phyloP scores from a whole-genome alignment of 2,113 vertebrate species.

The Castor canadensis region DNA sequence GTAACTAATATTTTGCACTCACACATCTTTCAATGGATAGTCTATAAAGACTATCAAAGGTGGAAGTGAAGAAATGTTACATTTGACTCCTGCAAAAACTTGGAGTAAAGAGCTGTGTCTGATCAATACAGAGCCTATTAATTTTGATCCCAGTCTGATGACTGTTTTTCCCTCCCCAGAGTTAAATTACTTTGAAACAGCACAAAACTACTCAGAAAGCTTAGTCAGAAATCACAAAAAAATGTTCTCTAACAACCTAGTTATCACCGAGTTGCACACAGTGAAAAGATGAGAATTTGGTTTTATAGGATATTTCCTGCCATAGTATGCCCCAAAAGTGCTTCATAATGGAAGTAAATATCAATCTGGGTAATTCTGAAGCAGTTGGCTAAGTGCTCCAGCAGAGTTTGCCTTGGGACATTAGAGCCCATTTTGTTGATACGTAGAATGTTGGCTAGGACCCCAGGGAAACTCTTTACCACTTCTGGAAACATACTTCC shows the following conservation, averaged over 20 bases:
- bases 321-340: constrained; percentile 45
- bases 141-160: constrained; percentile 79
- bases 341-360: constrained; percentile 60
- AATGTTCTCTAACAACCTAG: constrained; percentile 71
- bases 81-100: constrained; percentile 79
- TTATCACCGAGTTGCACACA: constrained; percentile 65
- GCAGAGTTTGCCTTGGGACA: background rate
- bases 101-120: constrained; percentile 69
- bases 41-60: constrained; percentile 80
- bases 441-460: background rate
- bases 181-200: constrained; percentile 83
- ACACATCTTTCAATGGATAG: constrained; percentile 65
- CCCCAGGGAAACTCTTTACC: background rate
- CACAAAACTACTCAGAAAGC: constrained; percentile 69
- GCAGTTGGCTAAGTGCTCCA: background rate
- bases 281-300: constrained; percentile 65
- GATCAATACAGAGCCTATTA: constrained; percentile 84
- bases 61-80: constrained; percentile 78
- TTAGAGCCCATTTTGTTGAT: constrained; percentile 50
- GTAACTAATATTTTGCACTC: constrained; percentile 66
- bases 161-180: constrained; percentile 77
- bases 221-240: constrained; percentile 70
- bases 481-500: constrained; percentile 20
- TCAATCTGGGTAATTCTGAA: constrained; percentile 1
- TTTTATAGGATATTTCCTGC: constrained; percentile 62